Conservation (phyloP, 37 sponge, comb jelly and placozoan genomes). For the Corticium candelabrum region DNA sequence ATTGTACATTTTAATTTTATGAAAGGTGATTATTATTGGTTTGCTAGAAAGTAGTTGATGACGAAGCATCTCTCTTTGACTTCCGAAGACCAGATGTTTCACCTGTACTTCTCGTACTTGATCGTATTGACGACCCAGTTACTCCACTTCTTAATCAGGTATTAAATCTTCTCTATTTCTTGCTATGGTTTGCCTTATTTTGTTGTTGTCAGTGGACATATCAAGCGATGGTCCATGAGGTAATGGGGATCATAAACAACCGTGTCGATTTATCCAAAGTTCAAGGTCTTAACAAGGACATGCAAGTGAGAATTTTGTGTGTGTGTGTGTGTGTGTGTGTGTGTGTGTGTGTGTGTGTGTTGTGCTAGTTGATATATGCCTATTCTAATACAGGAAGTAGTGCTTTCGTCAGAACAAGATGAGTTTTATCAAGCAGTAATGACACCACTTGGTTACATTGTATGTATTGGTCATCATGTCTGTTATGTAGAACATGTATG, state of each 20-base stretch:
- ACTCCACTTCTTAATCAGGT: conserved; percentile 90
- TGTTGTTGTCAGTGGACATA: conserved; percentile 74
- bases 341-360: neutral
- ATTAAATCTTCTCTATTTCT: neutral
- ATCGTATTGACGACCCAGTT: conserved; percentile 83
- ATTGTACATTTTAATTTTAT: no score
- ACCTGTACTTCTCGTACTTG: conserved; percentile 83
- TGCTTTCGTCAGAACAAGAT: conserved; percentile 88
- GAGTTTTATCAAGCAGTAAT: conserved; percentile 80
- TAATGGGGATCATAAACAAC: conserved; percentile 77
- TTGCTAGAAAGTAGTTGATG: conserved; percentile 33
- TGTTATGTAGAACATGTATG: conserved; percentile 61
- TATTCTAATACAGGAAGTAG: conserved; percentile 48
- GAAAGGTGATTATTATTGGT: neutral
- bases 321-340: neutral
- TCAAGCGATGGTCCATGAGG: conserved; percentile 97
- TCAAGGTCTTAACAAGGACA: conserved; percentile 74
- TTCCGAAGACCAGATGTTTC: conserved; percentile 49
- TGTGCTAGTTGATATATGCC: neutral
- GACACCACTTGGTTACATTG: neutral
- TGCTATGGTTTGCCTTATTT: neutral
- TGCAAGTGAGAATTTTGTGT: conserved; percentile 2
- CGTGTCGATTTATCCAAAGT: conserved; percentile 75
- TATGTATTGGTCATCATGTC: neutral
- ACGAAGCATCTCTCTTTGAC: conserved; percentile 52